phyloP scores from a whole-genome alignment of 1,140 invertebrate species.

The Notospermus geniculatus region DNA sequence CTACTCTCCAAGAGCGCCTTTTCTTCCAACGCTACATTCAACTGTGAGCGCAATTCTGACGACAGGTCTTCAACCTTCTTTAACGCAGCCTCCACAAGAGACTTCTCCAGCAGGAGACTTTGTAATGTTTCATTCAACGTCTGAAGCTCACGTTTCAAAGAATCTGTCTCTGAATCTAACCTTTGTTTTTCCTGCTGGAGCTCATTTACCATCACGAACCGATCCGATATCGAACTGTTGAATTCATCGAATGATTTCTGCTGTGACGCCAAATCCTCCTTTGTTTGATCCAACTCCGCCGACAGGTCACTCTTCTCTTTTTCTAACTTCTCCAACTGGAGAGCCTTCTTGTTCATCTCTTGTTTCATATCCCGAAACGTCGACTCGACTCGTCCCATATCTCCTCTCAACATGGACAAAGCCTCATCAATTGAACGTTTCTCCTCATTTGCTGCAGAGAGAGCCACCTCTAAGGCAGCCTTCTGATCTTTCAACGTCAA shows the following conservation, averaged over 20 bases:
- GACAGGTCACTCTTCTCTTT: constrained; percentile 22
- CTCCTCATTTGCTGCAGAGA: constrained; percentile 53
- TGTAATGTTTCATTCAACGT: constrained; percentile 5
- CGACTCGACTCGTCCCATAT: constrained; percentile 55
- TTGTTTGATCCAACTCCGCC: not conserved
- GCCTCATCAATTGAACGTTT: constrained; percentile 54
- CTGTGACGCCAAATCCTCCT: not conserved
- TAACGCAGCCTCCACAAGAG: not conserved
- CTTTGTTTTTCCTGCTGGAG: not conserved
- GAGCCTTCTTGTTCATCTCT: constrained; percentile 44
- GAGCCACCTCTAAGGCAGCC: constrained; percentile 45
- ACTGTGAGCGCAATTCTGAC: not conserved
- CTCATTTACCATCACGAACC: constrained; percentile 5
- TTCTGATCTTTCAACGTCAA: constrained; percentile 54
- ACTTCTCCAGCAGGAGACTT: not conserved
- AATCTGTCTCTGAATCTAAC: not conserved
- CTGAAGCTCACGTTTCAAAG: not conserved
- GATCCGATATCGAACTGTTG: constrained; percentile 1
- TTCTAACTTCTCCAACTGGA: constrained; percentile 33
- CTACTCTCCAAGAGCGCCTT: not conserved
- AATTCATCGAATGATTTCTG: constrained; percentile 2
- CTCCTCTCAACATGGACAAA: constrained; percentile 47
- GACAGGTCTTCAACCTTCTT: not conserved
- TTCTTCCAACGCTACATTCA: not conserved
- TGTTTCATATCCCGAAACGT: constrained; percentile 57